phyloP scores from a whole-genome alignment of 2,797 vertebrate genomes.

The Pangasius mekongensis region DNA sequence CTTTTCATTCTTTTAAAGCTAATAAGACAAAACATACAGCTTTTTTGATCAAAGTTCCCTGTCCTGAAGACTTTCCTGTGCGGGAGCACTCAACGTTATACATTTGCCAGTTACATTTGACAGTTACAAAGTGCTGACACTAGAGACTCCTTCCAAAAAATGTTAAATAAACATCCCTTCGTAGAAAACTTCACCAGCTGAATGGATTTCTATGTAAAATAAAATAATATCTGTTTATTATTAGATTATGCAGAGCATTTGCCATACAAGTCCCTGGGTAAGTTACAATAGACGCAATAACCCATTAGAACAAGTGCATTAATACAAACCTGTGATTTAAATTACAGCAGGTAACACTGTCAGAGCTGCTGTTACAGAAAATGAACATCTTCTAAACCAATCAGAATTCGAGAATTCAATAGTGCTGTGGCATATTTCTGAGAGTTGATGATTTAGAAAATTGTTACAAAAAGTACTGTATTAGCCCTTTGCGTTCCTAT shows the following conservation, averaged over 20 bases:
- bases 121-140: neutral
- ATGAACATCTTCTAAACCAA: neutral
- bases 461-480: neutral
- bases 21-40: neutral
- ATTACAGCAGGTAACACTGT: too few relatives aligned
- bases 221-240: too few relatives aligned
- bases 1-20: neutral
- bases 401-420: neutral
- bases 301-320: too few relatives aligned
- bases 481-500: neutral
- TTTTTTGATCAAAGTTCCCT: neutral
- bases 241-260: neutral
- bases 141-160: neutral
- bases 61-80: neutral
- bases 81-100: neutral
- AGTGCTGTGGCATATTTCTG: neutral
- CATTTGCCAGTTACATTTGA: neutral
- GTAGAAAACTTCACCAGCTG: neutral
- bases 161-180: neutral
- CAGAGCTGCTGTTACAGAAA: neutral
- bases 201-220: neutral
- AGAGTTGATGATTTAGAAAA: neutral
- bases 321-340: too few relatives aligned
- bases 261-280: too few relatives aligned
- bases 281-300: too few relatives aligned